phyloP scores from a whole-genome alignment of 2,888 invertebrate species.

The Xestia c-nigrum region DNA sequence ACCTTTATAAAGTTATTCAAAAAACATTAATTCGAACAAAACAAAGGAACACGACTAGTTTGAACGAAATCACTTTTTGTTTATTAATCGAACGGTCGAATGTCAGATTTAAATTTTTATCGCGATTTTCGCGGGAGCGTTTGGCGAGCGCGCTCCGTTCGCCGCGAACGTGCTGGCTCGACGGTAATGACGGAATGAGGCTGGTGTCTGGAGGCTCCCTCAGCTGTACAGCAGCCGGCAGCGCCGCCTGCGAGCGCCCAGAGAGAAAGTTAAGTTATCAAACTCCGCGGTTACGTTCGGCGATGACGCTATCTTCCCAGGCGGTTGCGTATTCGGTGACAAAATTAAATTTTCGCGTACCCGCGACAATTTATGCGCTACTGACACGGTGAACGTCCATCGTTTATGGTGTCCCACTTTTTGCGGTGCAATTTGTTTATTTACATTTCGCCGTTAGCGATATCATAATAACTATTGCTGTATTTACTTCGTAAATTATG shows the following conservation, averaged over 20 bases:
- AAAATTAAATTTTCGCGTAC: slow-evolving; percentile 85
- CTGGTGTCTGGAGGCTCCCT: slow-evolving; percentile 73
- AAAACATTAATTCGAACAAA: slow-evolving; percentile 75
- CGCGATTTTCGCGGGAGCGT: slow-evolving; percentile 71
- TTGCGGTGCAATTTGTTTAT: slow-evolving; percentile 71
- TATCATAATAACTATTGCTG: slow-evolving; percentile 24
- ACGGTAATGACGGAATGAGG: slow-evolving; percentile 82
- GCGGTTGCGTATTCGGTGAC: slow-evolving; percentile 89
- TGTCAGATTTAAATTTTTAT: slow-evolving; percentile 65
- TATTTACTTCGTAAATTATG: background rate
- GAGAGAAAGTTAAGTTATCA: slow-evolving; percentile 90
- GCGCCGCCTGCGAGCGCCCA: slow-evolving; percentile 67
- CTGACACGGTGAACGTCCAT: slow-evolving; percentile 86
- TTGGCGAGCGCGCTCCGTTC: slow-evolving; percentile 81
- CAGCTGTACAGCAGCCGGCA: slow-evolving; percentile 68
- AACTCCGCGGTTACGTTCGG: slow-evolving; percentile 88
- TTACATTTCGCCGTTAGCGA: slow-evolving; percentile 58
- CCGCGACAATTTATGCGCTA: slow-evolving; percentile 81
- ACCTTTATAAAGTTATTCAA: slow-evolving; percentile 79
- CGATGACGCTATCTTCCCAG: slow-evolving; percentile 87
- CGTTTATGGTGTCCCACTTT: slow-evolving; percentile 79
- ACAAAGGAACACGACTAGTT: slow-evolving; percentile 73
- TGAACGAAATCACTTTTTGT: slow-evolving; percentile 71
- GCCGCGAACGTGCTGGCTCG: slow-evolving; percentile 83
- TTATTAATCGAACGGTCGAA: slow-evolving; percentile 69